These are phyloP conservation scores for Campylorhamphus procurvoides DNA, from an alignment of 2,113 vertebrate species.

Conservation along the genomic window DNA sequence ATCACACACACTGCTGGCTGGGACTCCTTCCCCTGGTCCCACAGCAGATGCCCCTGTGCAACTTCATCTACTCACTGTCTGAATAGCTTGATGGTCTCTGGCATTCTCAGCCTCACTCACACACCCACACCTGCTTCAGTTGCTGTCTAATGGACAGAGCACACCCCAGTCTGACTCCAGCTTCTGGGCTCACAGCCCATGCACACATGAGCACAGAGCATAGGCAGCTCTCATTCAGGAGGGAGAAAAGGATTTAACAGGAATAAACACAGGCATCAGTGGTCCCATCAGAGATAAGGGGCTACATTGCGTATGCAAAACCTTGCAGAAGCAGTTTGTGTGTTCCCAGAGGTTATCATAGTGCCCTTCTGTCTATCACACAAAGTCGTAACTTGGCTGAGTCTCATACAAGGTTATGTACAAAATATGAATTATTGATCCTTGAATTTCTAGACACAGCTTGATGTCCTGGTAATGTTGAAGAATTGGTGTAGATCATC, in stretches of 20 bases:
- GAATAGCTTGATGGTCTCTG: neutral
- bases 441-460: neutral
- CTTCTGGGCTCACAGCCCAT: neutral
- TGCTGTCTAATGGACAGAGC: neutral
- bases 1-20: neutral
- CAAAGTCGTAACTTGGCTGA: neutral
- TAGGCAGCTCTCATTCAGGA: neutral
- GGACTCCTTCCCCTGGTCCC: neutral
- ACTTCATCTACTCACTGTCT: neutral
- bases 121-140: neutral
- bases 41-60: fast-evolving
- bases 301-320: neutral
- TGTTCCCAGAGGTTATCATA: neutral
- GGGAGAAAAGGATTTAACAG: neutral
- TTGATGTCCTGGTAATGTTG: neutral
- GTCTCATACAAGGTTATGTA: neutral
- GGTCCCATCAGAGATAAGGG: neutral
- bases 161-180: neutral
- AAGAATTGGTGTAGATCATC: neutral
- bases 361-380: neutral
- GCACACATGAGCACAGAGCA: no score
- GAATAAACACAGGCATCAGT: neutral
- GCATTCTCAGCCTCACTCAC: fast-evolving
- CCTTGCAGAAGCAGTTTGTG: neutral
- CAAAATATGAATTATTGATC: neutral